Conservation (phyloP, 2,888 invertebrate genomes). For the Saturnia japonica region DNA sequence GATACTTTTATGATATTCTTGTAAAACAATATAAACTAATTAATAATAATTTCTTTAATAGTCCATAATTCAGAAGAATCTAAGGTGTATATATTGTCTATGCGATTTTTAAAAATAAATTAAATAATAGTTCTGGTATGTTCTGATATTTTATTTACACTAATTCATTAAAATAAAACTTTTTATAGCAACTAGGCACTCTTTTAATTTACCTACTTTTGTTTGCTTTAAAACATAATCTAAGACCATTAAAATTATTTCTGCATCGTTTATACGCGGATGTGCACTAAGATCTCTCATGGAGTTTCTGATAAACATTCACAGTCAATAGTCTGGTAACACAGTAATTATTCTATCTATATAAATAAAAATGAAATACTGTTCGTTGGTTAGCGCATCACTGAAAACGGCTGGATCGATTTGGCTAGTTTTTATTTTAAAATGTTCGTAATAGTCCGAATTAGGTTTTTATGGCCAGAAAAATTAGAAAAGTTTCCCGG, state of each 20-base stretch:
- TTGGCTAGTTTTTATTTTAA: too few relatives aligned
- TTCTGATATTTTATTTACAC: not conserved
- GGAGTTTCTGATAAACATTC: too few relatives aligned
- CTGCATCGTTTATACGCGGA: not conserved
- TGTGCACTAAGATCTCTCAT: not conserved
- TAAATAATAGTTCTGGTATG: not conserved
- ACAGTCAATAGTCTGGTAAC: too few relatives aligned
- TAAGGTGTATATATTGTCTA: not conserved
- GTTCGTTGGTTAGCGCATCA: too few relatives aligned
- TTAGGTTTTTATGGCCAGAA: too few relatives aligned
- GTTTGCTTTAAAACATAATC: not conserved
- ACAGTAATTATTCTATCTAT: too few relatives aligned
- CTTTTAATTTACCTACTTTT: not conserved
- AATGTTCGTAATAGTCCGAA: too few relatives aligned
- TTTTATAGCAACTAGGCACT: not conserved
- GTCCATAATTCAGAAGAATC: not conserved
- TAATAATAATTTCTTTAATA: not conserved
- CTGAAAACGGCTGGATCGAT: too few relatives aligned
- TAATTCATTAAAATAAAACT: not conserved
- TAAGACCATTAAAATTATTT: not conserved
- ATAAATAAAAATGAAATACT: too few relatives aligned
- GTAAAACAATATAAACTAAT: not conserved
- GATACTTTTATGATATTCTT: not conserved
- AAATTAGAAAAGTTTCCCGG: too few relatives aligned
- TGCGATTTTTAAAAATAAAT: not conserved